Percentiles rank a stretch among this genome's conserved stretches.
Conservation (phyloP, 2,888 invertebrate genomes). For the Iphiclides podalirius region DNA sequence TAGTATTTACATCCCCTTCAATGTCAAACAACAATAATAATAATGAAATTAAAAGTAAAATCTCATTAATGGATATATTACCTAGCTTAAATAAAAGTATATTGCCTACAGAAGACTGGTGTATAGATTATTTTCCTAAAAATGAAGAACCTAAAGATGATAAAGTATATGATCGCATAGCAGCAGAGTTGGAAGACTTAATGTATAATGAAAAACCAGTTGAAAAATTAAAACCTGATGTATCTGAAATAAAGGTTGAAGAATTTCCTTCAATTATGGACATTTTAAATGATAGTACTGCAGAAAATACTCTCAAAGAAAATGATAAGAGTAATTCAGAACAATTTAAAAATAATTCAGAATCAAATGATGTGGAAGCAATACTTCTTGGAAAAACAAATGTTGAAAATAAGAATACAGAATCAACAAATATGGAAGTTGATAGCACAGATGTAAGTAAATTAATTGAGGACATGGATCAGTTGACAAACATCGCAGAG, state of each 20-base stretch:
- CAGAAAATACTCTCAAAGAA: constrained; percentile 43
- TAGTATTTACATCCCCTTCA: constrained; percentile 57
- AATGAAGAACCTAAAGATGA: constrained; percentile 65
- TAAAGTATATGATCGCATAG: constrained; percentile 74
- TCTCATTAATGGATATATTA: constrained; percentile 52
- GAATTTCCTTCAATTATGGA: constrained; percentile 75
- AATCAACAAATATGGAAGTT: constrained; percentile 50
- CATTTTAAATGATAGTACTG: constrained; percentile 56
- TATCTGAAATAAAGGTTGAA: constrained; percentile 47
- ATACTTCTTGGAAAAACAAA: constrained; percentile 63
- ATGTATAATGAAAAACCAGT: constrained; percentile 66
- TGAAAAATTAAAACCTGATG: constrained; percentile 34
- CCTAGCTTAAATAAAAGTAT: constrained; percentile 53
- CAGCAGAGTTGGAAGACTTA: constrained; percentile 72
- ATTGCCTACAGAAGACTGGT: constrained; percentile 69
- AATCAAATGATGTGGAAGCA: constrained; percentile 71
- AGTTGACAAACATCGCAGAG: constrained; percentile 38
- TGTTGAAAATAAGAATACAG: constrained; percentile 34
- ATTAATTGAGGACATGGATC: constrained; percentile 48
- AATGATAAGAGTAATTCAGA: constrained; percentile 47
- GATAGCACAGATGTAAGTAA: constrained; percentile 47
- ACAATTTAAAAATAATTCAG: constrained; percentile 53
- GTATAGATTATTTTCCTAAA: constrained; percentile 68
- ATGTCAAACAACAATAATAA: constrained; percentile 34
- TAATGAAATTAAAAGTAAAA: constrained; percentile 45